These are phyloP conservation scores for Drosophila funebris DNA, from an alignment of 1,140 invertebrate species.

Conservation along the genomic window DNA sequence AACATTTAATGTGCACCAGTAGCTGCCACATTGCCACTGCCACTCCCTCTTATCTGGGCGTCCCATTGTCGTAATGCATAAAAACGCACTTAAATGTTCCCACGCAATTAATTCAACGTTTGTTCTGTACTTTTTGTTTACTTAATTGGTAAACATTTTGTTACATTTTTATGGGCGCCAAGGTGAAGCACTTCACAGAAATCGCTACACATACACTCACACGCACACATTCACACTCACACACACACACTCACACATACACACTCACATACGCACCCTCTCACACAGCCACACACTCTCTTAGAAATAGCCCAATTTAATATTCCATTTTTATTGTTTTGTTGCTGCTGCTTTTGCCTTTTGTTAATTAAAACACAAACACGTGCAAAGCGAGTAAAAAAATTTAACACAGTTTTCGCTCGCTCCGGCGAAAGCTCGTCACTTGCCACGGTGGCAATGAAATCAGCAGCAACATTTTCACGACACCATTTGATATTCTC, in stretches of 20 bases:
- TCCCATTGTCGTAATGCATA: constrained; percentile 72
- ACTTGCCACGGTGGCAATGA: constrained; percentile 24
- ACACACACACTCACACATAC: constrained; percentile 7
- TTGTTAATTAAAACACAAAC: constrained; percentile 83
- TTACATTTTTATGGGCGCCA: constrained; percentile 74
- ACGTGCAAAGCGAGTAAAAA: constrained; percentile 76
- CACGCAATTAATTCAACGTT: constrained; percentile 76
- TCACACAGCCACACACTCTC: constrained; percentile 26
- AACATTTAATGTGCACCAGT: constrained; percentile 67
- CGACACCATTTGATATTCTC: constrained; percentile 13
- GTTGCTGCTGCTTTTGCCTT: constrained; percentile 34
- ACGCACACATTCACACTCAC: constrained; percentile 16
- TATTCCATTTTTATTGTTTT: constrained; percentile 70
- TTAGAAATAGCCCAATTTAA: constrained; percentile 51
- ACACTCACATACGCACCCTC: constrained; percentile 22
- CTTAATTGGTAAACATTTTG: constrained; percentile 82
- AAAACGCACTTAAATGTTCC: constrained; percentile 79
- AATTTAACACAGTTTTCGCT: constrained; percentile 51
- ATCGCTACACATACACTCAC: constrained; percentile 36
- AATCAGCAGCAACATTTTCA: constrained; percentile 21
- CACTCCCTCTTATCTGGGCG: constrained; percentile 24
- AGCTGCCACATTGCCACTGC: constrained; percentile 9
- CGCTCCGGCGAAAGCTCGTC: not conserved
- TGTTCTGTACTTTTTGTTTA: constrained; percentile 63
- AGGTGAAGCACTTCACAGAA: constrained; percentile 64